phyloP scores from a whole-genome alignment of 1,140 invertebrate species.

The Carposina sasakii region DNA sequence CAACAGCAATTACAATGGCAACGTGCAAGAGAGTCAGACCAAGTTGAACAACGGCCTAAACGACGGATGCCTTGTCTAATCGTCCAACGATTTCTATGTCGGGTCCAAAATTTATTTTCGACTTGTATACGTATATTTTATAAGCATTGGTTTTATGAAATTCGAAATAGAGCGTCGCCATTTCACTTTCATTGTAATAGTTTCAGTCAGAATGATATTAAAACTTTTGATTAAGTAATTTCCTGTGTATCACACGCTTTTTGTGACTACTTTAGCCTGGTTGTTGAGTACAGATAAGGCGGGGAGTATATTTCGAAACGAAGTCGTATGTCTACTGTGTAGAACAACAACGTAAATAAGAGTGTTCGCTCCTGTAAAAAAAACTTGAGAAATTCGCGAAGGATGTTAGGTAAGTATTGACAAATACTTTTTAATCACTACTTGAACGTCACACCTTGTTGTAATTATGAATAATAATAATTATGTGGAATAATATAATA shows the following conservation, averaged over 20 bases:
- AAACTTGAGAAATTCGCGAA: too few species aligned
- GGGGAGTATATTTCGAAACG: slow-evolving; percentile 68
- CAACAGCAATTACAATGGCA: slow-evolving; percentile 49
- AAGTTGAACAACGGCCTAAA: slow-evolving; percentile 67
- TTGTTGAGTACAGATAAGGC: slow-evolving; percentile 15
- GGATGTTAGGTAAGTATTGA: too few species aligned
- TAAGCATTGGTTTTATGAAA: slow-evolving; percentile 43
- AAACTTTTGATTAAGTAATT: too few species aligned
- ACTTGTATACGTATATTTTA: slow-evolving; percentile 56
- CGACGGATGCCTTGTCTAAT: slow-evolving; percentile 69
- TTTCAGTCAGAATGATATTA: too few species aligned
- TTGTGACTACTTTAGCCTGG: too few species aligned
- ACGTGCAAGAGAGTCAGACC: slow-evolving; percentile 42
- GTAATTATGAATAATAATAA: too few species aligned
- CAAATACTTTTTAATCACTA: too few species aligned
- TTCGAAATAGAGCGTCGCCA: slow-evolving; percentile 56
- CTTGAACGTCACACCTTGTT: too few species aligned
- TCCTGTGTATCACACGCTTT: too few species aligned
- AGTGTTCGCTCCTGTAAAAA: too few species aligned
- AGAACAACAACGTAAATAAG: slow-evolving; percentile 63
- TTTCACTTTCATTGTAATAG: slow-evolving; percentile 11
- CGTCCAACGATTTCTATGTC: slow-evolving; percentile 26
- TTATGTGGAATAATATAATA: too few species aligned
- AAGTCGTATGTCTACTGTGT: slow-evolving; percentile 70
- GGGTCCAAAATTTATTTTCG: slow-evolving; percentile 59